phyloP scores from a whole-genome alignment of 2,797 vertebrate genomes.

The Premnoplex brunnescens region DNA sequence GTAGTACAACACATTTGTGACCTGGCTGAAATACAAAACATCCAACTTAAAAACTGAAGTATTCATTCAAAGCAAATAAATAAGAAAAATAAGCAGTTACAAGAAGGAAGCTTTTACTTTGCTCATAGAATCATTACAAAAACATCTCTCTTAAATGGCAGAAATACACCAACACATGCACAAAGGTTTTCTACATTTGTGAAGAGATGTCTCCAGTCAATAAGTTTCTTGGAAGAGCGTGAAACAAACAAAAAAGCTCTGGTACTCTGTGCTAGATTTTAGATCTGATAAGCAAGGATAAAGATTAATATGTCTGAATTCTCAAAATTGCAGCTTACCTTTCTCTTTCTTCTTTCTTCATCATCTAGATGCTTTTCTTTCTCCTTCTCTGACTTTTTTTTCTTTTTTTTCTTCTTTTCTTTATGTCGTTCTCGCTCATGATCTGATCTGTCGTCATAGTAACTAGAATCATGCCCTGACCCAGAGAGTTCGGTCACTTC shows the following conservation, averaged over 20 bases:
- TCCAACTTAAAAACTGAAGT: background rate
- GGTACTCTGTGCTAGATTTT: background rate
- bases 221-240: background rate
- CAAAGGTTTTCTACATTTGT: background rate
- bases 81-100: background rate
- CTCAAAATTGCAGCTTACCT: slow-evolving; percentile 73
- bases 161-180: background rate
- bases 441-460: slow-evolving; percentile 95
- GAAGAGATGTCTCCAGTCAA: background rate
- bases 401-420: slow-evolving; percentile 98
- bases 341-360: slow-evolving; percentile 91
- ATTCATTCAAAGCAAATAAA: background rate
- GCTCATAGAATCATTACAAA: background rate
- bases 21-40: background rate
- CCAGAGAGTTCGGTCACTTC: slow-evolving; percentile 96
- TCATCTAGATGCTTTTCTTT: slow-evolving; percentile 93
- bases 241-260: background rate
- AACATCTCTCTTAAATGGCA: background rate
- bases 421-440: slow-evolving; percentile 93
- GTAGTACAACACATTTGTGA: background rate
- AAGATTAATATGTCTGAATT: background rate
- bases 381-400: slow-evolving; percentile 95
- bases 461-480: slow-evolving; percentile 96
- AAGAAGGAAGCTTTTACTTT: background rate
- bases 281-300: background rate